These are phyloP conservation scores for Calonectris borealis DNA, from an alignment of 2,113 vertebrate species.

Conservation along the genomic window DNA sequence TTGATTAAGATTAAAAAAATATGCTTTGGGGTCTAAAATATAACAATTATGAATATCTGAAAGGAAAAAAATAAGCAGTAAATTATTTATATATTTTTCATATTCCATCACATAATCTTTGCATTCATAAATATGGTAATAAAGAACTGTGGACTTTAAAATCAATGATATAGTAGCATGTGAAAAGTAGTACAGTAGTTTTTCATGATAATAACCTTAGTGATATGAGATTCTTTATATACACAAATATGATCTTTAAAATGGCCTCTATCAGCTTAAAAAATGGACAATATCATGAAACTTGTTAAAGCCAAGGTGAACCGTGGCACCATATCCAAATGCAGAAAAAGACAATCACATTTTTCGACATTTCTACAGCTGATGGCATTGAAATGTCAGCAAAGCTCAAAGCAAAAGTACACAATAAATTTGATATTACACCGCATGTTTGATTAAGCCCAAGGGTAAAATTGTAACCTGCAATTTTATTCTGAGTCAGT, in stretches of 20 bases:
- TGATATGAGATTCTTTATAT: constrained; percentile 33
- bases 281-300: constrained; percentile 53
- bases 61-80: not conserved
- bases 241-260: constrained; percentile 57
- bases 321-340: constrained; percentile 38
- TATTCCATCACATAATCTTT: constrained; percentile 2
- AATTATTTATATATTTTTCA: constrained; percentile 18
- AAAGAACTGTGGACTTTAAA: constrained; percentile 39
- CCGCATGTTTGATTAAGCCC: constrained; percentile 68
- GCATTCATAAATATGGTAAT: constrained; percentile 33
- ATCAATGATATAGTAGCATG: not conserved
- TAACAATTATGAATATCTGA: constrained; percentile 4
- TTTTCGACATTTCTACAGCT: constrained; percentile 63
- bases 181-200: not conserved
- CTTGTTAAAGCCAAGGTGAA: constrained; percentile 50
- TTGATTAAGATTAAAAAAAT: not conserved
- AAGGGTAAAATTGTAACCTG: constrained; percentile 61
- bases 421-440: constrained; percentile 69
- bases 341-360: constrained; percentile 63
- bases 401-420: constrained; percentile 66
- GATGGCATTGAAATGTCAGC: constrained; percentile 65
- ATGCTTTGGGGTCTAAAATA: not conserved
- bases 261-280: constrained; percentile 55
- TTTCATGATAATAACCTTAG: not conserved
- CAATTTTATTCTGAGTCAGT: constrained; percentile 65